Base-by-base conservation (phyloP, 2,797 vertebrate species). In the Chaunax sp. region DNA sequence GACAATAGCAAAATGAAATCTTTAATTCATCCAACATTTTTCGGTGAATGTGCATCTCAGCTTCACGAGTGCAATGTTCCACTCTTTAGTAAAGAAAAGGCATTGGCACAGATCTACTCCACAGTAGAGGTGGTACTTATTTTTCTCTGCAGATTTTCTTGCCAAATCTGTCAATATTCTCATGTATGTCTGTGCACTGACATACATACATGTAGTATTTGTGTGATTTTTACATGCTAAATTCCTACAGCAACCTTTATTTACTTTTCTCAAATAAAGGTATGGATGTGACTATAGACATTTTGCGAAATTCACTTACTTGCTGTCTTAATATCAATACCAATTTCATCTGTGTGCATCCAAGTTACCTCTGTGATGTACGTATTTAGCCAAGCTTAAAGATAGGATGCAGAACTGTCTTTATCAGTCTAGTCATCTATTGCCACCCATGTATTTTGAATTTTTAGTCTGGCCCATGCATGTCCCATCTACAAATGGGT, bases 161-260 rank as follows among this genome's bases (percentile, higher is more conserved):
- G 26, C 75, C 18, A 25, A 43, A 64, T 70, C 35, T 60, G 23
- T 45, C 70, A 56, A 68, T 57, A 75, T 65, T 76, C 22, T 25
- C 49, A 89, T 84, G 80, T 86, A 85, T 88, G 84, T 82, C 47
- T 62, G 9, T 52, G 43, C 23, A 28, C 20, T 56, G 55, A 75
- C 72, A 87, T 86, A 75, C 72, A 87, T 86, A 88, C 85, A 90
- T 78, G 37, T 55, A 44, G 22, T 61, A 59, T 61, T 69, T 25
- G 75, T 85, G 76, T 89, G 84, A 57, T 52, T 67, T 78, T 23
- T 60, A 62, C 46, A 35, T 69, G 40, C 30, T 63, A 63, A 69
- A 56, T 56, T 22, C 12, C 35, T 75, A 81, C 53, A 80, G 58
- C 59, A 57, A 74, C 66, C 81, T 88, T 83, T 87, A 88, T 86